phyloP scores from a whole-genome alignment of 1,140 invertebrate genomes.

The Drosophila ananassae region DNA sequence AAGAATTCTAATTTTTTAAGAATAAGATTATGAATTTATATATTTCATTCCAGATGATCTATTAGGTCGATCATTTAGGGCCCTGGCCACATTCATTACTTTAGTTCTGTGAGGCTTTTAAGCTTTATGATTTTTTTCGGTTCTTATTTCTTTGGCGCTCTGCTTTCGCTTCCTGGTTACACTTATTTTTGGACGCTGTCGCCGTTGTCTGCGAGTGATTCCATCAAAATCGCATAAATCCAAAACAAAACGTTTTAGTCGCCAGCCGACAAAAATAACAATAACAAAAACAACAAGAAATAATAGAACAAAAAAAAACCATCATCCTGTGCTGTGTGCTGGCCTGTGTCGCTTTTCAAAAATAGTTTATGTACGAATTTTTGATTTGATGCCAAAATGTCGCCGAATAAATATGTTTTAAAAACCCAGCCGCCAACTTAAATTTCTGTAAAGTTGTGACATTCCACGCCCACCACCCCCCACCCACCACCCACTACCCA shows the following conservation, averaged over 20 bases:
- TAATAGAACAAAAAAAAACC: background rate
- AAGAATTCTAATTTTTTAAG: no score
- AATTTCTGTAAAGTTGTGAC: background rate
- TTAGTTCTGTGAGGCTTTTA: background rate
- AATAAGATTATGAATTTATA: no score
- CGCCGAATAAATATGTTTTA: slow-evolving; percentile 70
- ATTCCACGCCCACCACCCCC: background rate
- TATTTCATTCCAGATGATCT: no score
- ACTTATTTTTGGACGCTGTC: slow-evolving; percentile 68
- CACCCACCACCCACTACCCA: background rate
- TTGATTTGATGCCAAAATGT: slow-evolving; percentile 81
- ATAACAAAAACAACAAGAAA: background rate
- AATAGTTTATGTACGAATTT: slow-evolving; percentile 80
- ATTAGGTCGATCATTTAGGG: no score
- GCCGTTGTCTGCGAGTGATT: slow-evolving; percentile 66
- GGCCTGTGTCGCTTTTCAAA: slow-evolving; percentile 50
- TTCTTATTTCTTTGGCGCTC: slow-evolving; percentile 1
- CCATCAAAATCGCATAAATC: slow-evolving; percentile 81
- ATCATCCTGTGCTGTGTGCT: background rate
- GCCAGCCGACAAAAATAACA: slow-evolving; percentile 36
- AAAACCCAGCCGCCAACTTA: slow-evolving; percentile 19
- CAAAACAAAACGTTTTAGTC: slow-evolving; percentile 77
- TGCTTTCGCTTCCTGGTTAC: slow-evolving; percentile 35
- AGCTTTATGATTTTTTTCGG: slow-evolving; percentile 6
- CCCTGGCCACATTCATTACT: no score